Conservation (phyloP, 2,113 vertebrate species). For the Myotis lucifugus region DNA sequence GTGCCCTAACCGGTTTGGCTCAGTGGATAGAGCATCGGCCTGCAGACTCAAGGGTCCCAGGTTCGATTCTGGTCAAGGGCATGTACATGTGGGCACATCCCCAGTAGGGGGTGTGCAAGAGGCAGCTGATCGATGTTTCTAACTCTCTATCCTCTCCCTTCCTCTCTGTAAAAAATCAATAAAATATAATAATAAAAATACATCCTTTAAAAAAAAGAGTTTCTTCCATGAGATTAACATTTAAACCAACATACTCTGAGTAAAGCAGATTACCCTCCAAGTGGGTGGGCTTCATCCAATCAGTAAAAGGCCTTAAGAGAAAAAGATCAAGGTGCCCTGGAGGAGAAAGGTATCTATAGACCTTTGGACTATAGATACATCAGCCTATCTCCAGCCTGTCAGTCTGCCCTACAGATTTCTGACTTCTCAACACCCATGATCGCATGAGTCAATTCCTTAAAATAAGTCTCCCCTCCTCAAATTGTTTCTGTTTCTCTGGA, state of each 20-base stretch:
- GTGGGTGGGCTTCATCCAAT: neutral
- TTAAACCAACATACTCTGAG: neutral
- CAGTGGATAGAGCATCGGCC: no score
- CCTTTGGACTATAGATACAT: neutral
- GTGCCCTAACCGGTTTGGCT: no score
- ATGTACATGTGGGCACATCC: no score
- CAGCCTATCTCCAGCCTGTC: neutral
- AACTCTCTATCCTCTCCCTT: no score
- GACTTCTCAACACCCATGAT: neutral
- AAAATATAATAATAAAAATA: no score
- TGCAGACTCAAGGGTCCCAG: no score
- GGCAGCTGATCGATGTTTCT: no score
- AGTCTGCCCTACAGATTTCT: neutral
- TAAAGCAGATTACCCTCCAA: neutral
- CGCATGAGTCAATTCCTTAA: neutral
- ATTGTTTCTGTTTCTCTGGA: neutral
- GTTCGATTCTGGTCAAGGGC: no score
- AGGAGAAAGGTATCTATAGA: neutral
- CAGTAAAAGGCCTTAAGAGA: neutral
- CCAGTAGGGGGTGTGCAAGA: no score
- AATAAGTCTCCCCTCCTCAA: neutral
- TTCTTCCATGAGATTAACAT: neutral
- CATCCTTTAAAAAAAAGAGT: no score
- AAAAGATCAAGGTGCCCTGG: neutral
- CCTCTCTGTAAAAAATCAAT: no score